Conservation (phyloP, 2,113 vertebrate genomes). For the Pyxicephalus adspersus region DNA sequence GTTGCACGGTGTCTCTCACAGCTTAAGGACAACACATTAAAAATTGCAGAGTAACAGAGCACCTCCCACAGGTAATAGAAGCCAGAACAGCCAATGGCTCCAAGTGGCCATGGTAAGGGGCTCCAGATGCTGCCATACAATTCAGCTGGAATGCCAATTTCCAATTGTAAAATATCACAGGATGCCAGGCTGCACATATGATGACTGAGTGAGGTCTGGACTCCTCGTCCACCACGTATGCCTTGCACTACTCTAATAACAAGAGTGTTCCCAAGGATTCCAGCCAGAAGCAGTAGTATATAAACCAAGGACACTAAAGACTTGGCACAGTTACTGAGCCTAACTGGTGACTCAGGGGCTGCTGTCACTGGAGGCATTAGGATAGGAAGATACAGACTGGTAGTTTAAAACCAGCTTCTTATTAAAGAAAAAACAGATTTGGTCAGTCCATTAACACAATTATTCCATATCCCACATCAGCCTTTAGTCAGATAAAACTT, state of each 20-base stretch:
- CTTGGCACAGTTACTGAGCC: slow-evolving; percentile 24
- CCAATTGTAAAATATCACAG: slow-evolving; percentile 54
- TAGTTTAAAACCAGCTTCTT: no score
- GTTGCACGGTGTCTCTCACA: slow-evolving; percentile 56
- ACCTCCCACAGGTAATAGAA: slow-evolving; percentile 59
- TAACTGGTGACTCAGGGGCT: background rate
- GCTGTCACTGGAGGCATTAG: slow-evolving; percentile 17
- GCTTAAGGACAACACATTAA: slow-evolving; percentile 58
- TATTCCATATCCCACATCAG: no score
- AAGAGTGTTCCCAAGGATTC: slow-evolving; percentile 53
- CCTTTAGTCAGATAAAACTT: no score
- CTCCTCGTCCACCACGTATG: background rate
- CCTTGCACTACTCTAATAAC: slow-evolving; percentile 42
- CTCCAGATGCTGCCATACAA: slow-evolving; percentile 57
- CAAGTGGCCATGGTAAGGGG: slow-evolving; percentile 48
- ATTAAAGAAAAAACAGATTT: no score
- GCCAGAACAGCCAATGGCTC: slow-evolving; percentile 39
- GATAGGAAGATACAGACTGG: background rate
- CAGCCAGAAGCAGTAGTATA: slow-evolving; percentile 22
- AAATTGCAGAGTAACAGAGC: slow-evolving; percentile 56
- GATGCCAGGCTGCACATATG: slow-evolving; percentile 59
- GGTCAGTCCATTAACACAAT: no score
- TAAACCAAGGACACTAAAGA: slow-evolving; percentile 37
- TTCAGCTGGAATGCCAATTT: slow-evolving; percentile 54
- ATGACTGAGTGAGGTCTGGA: slow-evolving; percentile 41